Percentiles rank a stretch among this genome's conserved stretches.
phyloP scores from a whole-genome alignment of 2,113 vertebrate genomes.

The Climacteris rufus region DNA sequence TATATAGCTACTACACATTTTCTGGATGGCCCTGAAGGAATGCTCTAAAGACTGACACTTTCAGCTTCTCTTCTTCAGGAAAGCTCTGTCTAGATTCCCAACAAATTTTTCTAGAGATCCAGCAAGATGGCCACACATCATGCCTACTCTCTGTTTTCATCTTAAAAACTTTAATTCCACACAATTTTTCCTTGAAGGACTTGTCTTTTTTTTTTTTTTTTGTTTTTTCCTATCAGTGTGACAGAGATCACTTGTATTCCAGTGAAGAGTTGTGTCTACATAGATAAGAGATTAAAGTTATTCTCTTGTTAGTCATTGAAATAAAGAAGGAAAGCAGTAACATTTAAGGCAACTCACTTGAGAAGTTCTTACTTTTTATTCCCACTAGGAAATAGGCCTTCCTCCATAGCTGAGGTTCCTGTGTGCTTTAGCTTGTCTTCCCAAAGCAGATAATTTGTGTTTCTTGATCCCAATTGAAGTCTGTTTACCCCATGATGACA shows the following conservation, averaged over 20 bases:
- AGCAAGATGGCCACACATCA: not conserved
- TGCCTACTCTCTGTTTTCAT: not conserved
- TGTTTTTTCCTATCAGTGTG: not conserved
- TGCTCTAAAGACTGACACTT: not conserved
- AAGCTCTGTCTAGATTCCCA: not conserved
- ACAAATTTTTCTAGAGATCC: not conserved
- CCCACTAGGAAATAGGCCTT: not conserved
- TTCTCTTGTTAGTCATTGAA: not conserved
- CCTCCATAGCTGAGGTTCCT: not conserved
- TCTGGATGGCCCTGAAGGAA: not conserved
- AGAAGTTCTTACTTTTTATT: not conserved
- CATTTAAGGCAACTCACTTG: not conserved
- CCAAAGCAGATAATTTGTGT: not conserved
- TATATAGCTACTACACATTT: not conserved
- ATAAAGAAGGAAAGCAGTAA: not conserved
- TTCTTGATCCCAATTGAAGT: not conserved
- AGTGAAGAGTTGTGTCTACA: not conserved
- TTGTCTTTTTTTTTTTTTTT: not conserved
- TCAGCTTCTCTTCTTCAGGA: not conserved
- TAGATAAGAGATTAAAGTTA: not conserved
- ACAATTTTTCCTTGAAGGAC: not conserved
- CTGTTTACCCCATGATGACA: not conserved
- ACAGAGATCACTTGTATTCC: not conserved
- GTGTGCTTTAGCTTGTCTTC: not conserved
- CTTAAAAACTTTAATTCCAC: not conserved